Base-by-base conservation (phyloP, 2,888 invertebrate species). In the Andrena chrysosceles region DNA sequence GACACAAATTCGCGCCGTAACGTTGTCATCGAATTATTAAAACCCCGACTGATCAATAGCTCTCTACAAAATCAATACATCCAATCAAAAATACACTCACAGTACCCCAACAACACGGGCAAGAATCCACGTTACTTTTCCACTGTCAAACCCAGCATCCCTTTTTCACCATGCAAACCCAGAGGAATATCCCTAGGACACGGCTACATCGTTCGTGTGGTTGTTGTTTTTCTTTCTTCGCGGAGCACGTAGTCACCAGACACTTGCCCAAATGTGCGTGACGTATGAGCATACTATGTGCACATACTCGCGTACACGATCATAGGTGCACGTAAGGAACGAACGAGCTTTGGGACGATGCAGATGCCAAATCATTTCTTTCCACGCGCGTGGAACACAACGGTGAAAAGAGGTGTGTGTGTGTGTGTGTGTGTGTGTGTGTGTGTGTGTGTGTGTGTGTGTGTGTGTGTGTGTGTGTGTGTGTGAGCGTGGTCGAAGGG, bases 331-430 rank as follows among this genome's bases (percentile, higher is more conserved):
- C 49, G 42, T 52, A 35, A 69, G 33, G 54, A 49, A 23, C n/a
- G n/a, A n/a, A 26, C 42, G 69, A 49, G 49, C 62, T 26, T 35
- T 63, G 33, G 33, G 54, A n/a, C 64, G 64, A 23, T 33, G 54
- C 48, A 63, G 33, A 66, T 69, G 59, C 49, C 70, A 64, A 64
- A 77, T 66, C 52, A 66, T 66, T 80, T 77, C 64, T 77, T 71
- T 67, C 70, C 48, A 54, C 16, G 66, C 31, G n/a, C 52, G 33
- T 10, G 29, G 20, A 29, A 2, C 7, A 8, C 29, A 16, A 20
- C 70, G 31, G 35, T 42, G 31, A 31, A n/a, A n/a, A 48, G 35
- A 42, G 10, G 48, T 42, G 35, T 35, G 8, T 1, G 35, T 10
- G 42, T 10, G 42, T 16, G 42, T 16, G 16, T 4, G 10, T 26